Evolutionary conservation across 2,113 vertebrate species (phyloP).

Genomic region (Caloenas nicobarica): DNA sequence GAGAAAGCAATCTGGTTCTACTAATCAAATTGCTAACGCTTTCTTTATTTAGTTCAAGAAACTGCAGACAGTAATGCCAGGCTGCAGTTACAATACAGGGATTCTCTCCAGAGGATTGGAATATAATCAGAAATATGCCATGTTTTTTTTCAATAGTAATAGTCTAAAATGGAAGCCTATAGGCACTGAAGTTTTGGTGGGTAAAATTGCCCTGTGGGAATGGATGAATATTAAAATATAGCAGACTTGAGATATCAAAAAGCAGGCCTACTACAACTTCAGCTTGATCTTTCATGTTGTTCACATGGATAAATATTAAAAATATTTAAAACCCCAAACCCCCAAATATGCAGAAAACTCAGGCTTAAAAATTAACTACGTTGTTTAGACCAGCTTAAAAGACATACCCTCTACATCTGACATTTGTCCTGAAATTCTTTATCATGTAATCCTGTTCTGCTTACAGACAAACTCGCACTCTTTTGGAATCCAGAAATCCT

Average conservation of each 20-base stretch:
- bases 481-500: background rate
- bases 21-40: constrained; percentile 49
- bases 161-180: background rate
- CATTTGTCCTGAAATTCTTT: background rate
- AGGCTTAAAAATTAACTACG: background rate
- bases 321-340: background rate
- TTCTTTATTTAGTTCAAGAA: constrained; percentile 58
- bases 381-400: background rate
- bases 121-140: constrained; percentile 37
- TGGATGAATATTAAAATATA: constrained; percentile 8
- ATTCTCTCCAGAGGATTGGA: background rate
- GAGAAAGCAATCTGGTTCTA: constrained; percentile 41
- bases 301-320: background rate
- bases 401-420: background rate
- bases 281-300: background rate
- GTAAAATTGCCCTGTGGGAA: background rate
- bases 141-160: background rate
- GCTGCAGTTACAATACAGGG: background rate
- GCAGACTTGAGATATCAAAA: background rate
- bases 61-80: constrained; percentile 13
- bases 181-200: background rate
- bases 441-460: background rate
- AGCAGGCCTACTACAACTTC: background rate
- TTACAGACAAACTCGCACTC: background rate
- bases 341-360: background rate